Evolutionary conservation across 2,113 vertebrate species (phyloP).

Genomic region (Erythrolamprus reginae): DNA sequence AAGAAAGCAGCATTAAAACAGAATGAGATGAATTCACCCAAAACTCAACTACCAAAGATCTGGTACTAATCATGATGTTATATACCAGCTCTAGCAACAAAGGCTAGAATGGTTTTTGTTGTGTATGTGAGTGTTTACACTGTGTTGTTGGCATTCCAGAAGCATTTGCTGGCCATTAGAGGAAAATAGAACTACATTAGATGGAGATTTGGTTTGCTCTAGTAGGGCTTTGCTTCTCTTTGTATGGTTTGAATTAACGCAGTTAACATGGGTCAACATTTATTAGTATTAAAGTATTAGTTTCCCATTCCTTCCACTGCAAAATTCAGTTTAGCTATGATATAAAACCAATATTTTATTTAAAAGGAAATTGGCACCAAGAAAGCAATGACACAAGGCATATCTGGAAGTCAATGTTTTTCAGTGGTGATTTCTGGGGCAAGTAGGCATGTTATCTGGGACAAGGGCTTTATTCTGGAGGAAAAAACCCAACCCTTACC

Average conservation of each 20-base stretch:
- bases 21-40: neutral
- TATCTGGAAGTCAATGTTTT: neutral
- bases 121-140: neutral
- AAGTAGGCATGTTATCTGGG: neutral
- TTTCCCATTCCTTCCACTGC: neutral
- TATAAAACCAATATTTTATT: neutral
- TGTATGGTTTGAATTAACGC: neutral
- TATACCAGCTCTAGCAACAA: neutral
- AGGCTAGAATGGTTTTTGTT: neutral
- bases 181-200: neutral
- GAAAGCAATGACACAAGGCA: neutral
- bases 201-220: neutral
- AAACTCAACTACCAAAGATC: neutral
- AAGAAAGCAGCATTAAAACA: neutral
- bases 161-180: neutral
- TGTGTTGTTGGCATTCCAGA: neutral
- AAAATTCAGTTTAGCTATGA: neutral
- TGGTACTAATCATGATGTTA: neutral
- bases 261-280: neutral
- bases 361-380: neutral
- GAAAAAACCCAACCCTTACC: neutral
- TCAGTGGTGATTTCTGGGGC: neutral
- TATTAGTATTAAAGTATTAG: neutral
- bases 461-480: neutral
- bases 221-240: neutral